phyloP scores from a whole-genome alignment of 1,140 invertebrate species.

The Rhyacophila brunnea region DNA sequence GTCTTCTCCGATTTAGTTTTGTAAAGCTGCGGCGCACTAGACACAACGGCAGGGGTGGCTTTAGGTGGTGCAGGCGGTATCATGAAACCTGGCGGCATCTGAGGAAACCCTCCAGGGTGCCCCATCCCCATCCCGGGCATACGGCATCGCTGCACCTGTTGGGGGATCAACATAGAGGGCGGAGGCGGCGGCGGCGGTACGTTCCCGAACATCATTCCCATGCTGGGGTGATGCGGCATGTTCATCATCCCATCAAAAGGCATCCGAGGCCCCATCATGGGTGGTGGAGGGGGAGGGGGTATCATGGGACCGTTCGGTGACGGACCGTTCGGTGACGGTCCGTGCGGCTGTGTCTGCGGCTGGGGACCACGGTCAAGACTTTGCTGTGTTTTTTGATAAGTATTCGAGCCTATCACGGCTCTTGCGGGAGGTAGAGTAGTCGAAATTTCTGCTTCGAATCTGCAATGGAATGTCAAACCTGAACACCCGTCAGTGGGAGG shows the following conservation, averaged over 20 bases:
- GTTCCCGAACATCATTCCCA: slow-evolving; percentile 37
- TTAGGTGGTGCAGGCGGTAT: slow-evolving; percentile 55
- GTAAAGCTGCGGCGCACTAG: slow-evolving; percentile 64
- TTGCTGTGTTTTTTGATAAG: slow-evolving; percentile 66
- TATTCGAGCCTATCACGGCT: slow-evolving; percentile 66
- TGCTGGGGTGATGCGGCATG: not conserved
- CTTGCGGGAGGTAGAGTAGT: slow-evolving; percentile 57
- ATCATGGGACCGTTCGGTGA: slow-evolving; percentile 43
- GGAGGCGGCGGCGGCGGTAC: slow-evolving; percentile 55
- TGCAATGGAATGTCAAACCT: slow-evolving; percentile 39
- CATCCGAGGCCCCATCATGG: slow-evolving; percentile 27
- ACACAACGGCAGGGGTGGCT: slow-evolving; percentile 60
- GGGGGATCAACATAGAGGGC: slow-evolving; percentile 56
- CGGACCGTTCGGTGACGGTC: slow-evolving; percentile 46
- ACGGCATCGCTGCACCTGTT: slow-evolving; percentile 56
- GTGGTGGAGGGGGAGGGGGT: slow-evolving; percentile 59
- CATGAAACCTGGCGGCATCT: slow-evolving; percentile 44
- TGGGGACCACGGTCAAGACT: slow-evolving; percentile 53
- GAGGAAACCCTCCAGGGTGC: slow-evolving; percentile 25
- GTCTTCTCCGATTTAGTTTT: slow-evolving; percentile 50
- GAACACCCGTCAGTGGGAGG: slow-evolving; percentile 14
- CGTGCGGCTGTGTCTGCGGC: too few relatives aligned
- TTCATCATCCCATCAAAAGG: not conserved
- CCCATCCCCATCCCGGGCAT: slow-evolving; percentile 34
- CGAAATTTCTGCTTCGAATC: slow-evolving; percentile 86